Evolutionary conservation across 2,797 vertebrate species (phyloP), one percentile per base, ranked within the genome.

Genomic region (Cirrhinus mrigala): DNA sequence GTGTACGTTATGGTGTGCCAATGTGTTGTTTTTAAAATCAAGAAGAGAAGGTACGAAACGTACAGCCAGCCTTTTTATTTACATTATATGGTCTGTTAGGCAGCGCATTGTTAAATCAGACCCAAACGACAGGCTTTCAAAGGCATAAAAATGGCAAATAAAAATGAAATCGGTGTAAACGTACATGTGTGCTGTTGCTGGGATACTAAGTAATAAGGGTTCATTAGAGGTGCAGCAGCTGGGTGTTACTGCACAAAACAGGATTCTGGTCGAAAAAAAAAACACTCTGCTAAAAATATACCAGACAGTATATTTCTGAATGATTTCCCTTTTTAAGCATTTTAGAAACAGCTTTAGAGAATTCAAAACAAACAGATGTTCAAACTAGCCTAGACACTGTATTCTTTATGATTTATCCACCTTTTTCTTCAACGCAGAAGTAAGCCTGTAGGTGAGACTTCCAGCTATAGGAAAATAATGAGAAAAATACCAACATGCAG

Each of bases 391-490:
- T 15, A 18, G 3, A 10, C 15, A 20, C 70, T 66, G 56, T 70
- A 6, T 58, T 5, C 69, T 86, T 27, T 88, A 81, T 86, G 44
- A 90, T 83, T 75, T 66, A 87, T 69, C 44, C 8, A 7, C 40
- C 8, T 44, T 44, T 44, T 44, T 44, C 40, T 44, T 44, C 40
- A 44, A 44, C 4, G 1, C 40, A 44, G 40, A 44, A 44, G 7
- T 44, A 44, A 44, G 7, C 40, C 7, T 44, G 8, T 44, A 8
- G 40, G 40, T 9, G 7, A 44, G 40, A 44, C 40, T 44, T 44
- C 40, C 4, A 6, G 7, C 40, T 44, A 9, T 44, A 44, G 7
- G 40, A 44, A 8, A 44, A 44, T 44, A 44, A 8, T 1, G 40
- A 44, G 40, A 44, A 44, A 6, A 44, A 44, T 7, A 44, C 7